phyloP scores from a whole-genome alignment of 2,113 vertebrate genomes.

The Ctenodactylus gundi region DNA sequence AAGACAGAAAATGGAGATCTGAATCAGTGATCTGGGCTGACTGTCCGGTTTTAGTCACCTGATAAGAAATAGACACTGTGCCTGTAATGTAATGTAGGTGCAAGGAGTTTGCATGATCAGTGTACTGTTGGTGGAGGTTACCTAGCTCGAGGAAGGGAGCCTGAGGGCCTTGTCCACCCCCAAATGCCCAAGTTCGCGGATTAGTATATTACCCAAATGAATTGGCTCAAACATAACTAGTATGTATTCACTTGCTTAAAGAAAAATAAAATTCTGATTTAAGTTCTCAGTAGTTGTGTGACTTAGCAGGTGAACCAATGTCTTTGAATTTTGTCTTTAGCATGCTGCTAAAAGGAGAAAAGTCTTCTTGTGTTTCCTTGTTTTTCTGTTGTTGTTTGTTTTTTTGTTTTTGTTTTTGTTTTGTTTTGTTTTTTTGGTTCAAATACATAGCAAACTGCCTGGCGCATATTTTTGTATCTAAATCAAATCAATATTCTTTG shows the following conservation, averaged over 20 bases:
- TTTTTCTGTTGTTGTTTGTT: no score
- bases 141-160: background rate
- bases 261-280: background rate
- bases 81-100: background rate
- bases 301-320: background rate
- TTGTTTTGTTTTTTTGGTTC: background rate
- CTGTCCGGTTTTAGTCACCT: background rate
- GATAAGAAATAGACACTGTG: background rate
- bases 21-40: conserved; percentile 23
- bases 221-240: background rate
- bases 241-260: background rate
- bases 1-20: background rate
- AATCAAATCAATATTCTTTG: conserved; percentile 22
- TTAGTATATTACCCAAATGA: background rate
- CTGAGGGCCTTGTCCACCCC: background rate
- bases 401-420: no score
- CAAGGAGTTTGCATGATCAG: background rate
- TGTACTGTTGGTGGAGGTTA: no score
- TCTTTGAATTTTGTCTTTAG: conserved; percentile 4
- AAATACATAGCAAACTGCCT: background rate
- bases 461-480: background rate
- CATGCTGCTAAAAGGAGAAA: background rate
- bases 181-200: background rate
- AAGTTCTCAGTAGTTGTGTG: background rate
- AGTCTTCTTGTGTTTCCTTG: no score